phyloP scores from a whole-genome alignment of 2,113 vertebrate genomes.

The Rallus limicola region DNA sequence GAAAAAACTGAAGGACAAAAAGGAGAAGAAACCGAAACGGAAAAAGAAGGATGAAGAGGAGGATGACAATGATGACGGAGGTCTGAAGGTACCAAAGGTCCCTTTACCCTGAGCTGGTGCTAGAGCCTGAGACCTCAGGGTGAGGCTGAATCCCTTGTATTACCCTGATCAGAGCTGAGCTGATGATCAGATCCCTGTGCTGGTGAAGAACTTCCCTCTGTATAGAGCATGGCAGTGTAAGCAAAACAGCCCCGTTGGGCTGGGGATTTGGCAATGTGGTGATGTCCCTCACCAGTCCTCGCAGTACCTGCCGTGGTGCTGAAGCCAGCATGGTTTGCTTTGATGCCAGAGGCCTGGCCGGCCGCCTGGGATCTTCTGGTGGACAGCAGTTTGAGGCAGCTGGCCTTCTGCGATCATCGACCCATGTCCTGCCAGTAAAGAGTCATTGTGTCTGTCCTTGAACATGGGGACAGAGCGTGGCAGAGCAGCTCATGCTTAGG shows the following conservation, averaged over 20 bases:
- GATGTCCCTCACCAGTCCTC: neutral
- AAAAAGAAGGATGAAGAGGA: conserved; percentile 93
- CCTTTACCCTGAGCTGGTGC: neutral
- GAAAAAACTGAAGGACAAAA: conserved; percentile 94
- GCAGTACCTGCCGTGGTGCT: accelerated
- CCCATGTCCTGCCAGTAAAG: accelerated
- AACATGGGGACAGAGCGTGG: neutral
- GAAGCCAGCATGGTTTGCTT: neutral
- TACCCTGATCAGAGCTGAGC: accelerated
- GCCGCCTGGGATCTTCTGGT: neutral
- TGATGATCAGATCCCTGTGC: accelerated
- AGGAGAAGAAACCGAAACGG: conserved; percentile 89
- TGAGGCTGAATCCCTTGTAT: neutral
- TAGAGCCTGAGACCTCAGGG: neutral
- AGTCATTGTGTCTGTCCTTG: neutral
- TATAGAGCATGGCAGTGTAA: accelerated
- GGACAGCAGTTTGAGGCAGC: neutral
- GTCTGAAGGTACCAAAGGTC: conserved; percentile 79
- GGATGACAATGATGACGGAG: conserved; percentile 85
- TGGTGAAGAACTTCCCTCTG: neutral
- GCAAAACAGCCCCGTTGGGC: accelerated
- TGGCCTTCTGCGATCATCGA: neutral
- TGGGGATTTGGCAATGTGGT: accelerated
- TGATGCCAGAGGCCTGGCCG: neutral
- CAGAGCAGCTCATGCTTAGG: neutral